Percentiles rank a stretch among this genome's conserved stretches.
Conservation (phyloP, 2,797 vertebrate species). For the Aselliscus stoliczkanus region DNA sequence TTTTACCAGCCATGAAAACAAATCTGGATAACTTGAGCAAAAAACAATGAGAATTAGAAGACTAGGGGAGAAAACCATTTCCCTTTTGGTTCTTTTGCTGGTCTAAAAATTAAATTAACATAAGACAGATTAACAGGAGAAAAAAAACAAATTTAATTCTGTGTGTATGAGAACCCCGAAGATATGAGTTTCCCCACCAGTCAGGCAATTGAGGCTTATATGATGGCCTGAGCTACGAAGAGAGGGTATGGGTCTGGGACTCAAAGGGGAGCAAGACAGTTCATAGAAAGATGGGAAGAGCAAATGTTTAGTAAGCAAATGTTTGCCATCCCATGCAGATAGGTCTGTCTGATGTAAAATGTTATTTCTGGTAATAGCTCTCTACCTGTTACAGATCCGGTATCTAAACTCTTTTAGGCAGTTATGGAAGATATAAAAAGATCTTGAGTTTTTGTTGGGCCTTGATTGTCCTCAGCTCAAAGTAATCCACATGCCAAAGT, state of each 20-base stretch:
- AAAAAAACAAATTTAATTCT: not conserved
- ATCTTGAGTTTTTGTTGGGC: not conserved
- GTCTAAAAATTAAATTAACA: not conserved
- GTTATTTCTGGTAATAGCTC: not conserved
- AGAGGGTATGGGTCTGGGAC: not conserved
- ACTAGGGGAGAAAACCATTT: not conserved
- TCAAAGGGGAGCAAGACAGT: not conserved
- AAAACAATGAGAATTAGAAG: not conserved
- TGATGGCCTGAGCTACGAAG: not conserved
- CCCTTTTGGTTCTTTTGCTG: not conserved
- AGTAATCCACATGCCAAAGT: not conserved
- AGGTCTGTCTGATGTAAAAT: not conserved
- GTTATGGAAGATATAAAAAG: not conserved
- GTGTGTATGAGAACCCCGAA: not conserved
- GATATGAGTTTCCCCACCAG: not conserved
- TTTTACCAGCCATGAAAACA: not conserved
- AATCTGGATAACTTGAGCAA: not conserved
- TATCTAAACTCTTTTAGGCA: not conserved
- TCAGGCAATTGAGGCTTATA: not conserved
- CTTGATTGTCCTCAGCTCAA: not conserved
- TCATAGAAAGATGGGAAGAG: not conserved
- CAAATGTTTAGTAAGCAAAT: not conserved
- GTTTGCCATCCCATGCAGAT: not conserved
- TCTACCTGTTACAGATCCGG: not conserved
- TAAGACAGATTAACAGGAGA: not conserved